phyloP scores from a whole-genome alignment of 1,140 invertebrate species.

The Drosophila pseudoananassae region DNA sequence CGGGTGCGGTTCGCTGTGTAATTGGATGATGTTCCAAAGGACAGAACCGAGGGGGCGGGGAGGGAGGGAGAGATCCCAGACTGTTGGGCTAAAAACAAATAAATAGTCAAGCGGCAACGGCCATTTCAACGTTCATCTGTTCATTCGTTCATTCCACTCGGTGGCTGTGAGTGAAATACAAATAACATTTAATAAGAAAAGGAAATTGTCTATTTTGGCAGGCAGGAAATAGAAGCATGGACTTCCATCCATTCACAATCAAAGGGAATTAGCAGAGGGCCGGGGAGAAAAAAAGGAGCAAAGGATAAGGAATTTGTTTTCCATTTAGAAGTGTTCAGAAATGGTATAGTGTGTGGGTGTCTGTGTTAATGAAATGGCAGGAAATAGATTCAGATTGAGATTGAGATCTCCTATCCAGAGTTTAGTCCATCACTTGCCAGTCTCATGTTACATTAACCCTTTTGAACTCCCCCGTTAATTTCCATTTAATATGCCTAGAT shows the following conservation, averaged over 20 bases:
- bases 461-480: constrained; percentile 42
- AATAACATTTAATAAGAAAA: constrained; percentile 82
- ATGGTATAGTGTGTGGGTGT: constrained; percentile 26
- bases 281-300: constrained; percentile 14
- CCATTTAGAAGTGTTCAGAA: constrained; percentile 50
- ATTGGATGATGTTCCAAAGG: constrained; percentile 72
- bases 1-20: constrained; percentile 64
- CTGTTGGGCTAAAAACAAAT: constrained; percentile 61
- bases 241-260: constrained; percentile 51
- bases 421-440: background rate
- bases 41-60: background rate
- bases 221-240: constrained; percentile 36
- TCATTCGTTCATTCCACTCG: background rate
- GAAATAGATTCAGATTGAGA: constrained; percentile 11
- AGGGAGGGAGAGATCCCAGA: background rate
- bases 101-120: constrained; percentile 73
- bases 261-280: constrained; percentile 70
- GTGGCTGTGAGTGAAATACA: constrained; percentile 77
- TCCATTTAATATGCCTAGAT: constrained; percentile 55
- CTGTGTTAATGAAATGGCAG: constrained; percentile 10
- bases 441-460: constrained; percentile 29
- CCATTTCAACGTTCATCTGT: constrained; percentile 26
- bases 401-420: constrained; percentile 32
- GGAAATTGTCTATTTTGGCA: constrained; percentile 79
- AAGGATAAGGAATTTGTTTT: constrained; percentile 23